Conservation (phyloP, 1,140 invertebrate species). For the Limonius californicus region DNA sequence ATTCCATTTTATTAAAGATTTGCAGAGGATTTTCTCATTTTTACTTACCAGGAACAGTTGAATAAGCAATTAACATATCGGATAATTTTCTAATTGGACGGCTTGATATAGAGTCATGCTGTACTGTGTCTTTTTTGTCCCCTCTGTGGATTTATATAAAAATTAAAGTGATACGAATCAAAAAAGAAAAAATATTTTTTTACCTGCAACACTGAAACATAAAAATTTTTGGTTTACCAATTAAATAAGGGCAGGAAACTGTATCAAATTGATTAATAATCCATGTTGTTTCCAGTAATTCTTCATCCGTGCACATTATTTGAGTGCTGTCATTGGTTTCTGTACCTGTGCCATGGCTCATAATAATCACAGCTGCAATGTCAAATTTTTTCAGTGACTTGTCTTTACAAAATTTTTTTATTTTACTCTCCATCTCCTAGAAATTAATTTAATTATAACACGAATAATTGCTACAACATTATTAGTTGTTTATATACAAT, state of each 20-base stretch:
- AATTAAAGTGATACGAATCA: not conserved
- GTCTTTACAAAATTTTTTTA: conserved; percentile 44
- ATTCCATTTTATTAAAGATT: not conserved
- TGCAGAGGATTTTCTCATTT: not conserved
- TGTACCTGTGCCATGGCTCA: conserved; percentile 54
- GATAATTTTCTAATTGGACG: conserved; percentile 5
- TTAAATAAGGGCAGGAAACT: conserved; percentile 54
- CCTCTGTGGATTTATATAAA: not conserved
- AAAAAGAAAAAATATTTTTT: not conserved
- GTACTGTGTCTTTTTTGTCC: not conserved
- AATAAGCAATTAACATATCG: conserved; percentile 27
- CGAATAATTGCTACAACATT: too few species aligned
- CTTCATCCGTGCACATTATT: conserved; percentile 49
- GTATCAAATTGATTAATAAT: conserved; percentile 61
- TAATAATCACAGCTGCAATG: conserved; percentile 56
- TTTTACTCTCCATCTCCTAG: conserved; percentile 45
- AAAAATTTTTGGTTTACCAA: conserved; percentile 72
- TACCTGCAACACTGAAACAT: conserved; percentile 73
- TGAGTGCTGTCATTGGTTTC: conserved; percentile 36
- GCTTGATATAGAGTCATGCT: not conserved
- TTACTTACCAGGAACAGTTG: conserved; percentile 18
- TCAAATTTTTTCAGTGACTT: conserved; percentile 45
- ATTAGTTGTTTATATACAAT: too few species aligned
- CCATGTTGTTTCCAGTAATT: conserved; percentile 45
- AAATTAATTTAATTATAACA: too few species aligned